phyloP scores from a whole-genome alignment of 2,888 invertebrate species.

The Lottia gigantea region DNA sequence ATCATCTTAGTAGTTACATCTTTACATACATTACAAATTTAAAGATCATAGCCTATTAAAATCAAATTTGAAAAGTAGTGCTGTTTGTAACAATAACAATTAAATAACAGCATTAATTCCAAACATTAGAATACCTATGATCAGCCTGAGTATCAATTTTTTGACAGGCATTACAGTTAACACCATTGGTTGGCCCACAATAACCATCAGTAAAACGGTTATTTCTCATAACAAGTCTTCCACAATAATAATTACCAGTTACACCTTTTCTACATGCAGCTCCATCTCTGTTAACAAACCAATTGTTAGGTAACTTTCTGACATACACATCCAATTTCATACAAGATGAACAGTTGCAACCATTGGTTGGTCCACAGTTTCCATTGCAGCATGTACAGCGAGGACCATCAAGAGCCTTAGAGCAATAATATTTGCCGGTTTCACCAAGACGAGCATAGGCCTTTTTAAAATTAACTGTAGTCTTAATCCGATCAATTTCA shows the following conservation, averaged over 20 bases:
- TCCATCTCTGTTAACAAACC: neutral
- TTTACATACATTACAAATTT: too few relatives aligned
- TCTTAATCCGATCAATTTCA: neutral
- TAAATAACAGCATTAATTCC: neutral
- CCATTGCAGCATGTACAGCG: neutral
- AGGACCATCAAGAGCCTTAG: neutral
- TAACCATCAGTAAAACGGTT: neutral
- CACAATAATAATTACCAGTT: neutral
- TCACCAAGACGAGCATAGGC: neutral
- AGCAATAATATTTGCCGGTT: neutral
- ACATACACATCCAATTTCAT: neutral
- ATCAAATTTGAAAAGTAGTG: too few relatives aligned
- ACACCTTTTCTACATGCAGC: neutral
- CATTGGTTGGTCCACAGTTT: constrained; percentile 2
- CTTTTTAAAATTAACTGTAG: neutral
- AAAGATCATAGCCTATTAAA: too few relatives aligned
- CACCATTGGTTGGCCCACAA: constrained; percentile 1
- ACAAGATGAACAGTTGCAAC: neutral
- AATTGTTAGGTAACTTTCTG: neutral
- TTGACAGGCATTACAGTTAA: neutral
- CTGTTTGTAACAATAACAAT: too few relatives aligned
- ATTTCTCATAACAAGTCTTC: neutral
- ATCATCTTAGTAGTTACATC: too few relatives aligned
- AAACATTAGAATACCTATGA: neutral
- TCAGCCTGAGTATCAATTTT: neutral